These are phyloP conservation scores for Semotilus atromaculatus DNA, from an alignment of 2,797 vertebrate genomes.

Conservation along the genomic window DNA sequence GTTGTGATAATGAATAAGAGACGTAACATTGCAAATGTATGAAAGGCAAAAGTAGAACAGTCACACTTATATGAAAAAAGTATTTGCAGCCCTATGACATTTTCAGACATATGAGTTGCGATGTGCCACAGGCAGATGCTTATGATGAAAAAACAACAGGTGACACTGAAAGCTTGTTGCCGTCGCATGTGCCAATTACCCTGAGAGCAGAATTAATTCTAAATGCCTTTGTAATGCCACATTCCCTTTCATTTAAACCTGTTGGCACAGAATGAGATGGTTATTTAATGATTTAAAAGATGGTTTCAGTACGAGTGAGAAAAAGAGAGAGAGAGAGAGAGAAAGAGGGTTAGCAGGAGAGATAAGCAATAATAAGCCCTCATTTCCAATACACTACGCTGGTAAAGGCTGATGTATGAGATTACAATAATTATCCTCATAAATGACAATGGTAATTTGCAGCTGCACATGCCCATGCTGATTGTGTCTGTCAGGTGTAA, in stretches of 20 bases:
- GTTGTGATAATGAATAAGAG: constrained; percentile 54
- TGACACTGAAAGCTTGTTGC: constrained; percentile 51
- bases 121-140: constrained; percentile 53
- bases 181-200: constrained; percentile 63
- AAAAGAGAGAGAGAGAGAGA: constrained; percentile 38
- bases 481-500: constrained; percentile 66
- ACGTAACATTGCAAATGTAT: constrained; percentile 53
- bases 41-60: constrained; percentile 54
- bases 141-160: constrained; percentile 58
- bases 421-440: constrained; percentile 80
- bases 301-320: constrained; percentile 62
- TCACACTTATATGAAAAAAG: constrained; percentile 49
- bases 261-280: constrained; percentile 63
- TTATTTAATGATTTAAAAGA: constrained; percentile 67
- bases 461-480: constrained; percentile 67
- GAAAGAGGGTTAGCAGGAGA: constrained; percentile 7
- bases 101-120: constrained; percentile 44
- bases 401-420: constrained; percentile 72
- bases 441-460: constrained; percentile 72
- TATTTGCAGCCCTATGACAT: constrained; percentile 61
- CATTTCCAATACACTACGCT: constrained; percentile 65
- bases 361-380: constrained; percentile 69
- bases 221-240: constrained; percentile 65
- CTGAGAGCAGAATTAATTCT: constrained; percentile 67
- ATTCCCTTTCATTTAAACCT: constrained; percentile 61